Base-by-base conservation (phyloP, 2,113 vertebrate species). In the Vulpes lagopus region DNA sequence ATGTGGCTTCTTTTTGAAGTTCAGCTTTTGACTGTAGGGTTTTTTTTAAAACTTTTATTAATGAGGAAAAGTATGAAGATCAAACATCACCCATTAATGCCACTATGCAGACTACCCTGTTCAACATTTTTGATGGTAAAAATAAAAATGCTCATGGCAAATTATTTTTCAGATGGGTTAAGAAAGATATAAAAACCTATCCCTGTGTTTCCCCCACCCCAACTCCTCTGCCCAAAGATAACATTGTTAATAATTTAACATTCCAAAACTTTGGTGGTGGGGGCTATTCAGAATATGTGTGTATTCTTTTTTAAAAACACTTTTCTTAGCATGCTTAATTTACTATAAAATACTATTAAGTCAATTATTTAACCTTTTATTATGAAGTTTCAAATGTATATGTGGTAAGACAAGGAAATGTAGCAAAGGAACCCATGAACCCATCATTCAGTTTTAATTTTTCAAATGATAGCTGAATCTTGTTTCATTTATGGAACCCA, bases 1-100 rank as follows among this genome's bases (percentile, higher is more conserved):
- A 27, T 3, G 2, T n/a, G 78, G 35, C 67, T 97, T 69, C 35
- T 60, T 91, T 71, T 87, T 76, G 10, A 98, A 57, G 16, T 78
- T 95, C 9, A 95, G 32, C 62, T 94, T 96, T 74, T 89, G 85
- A 90, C 30, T 84, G 78, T 43, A 38, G 76, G 20, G 23, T 11
- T 32, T 80, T 53, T 91, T 76, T 27, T 55, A 53, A 27, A 87
- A 23, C 89, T 92, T n/a, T 89, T 81, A 35, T 38, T 51, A 51
- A 76, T 83, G 53, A 38, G 51, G 55, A 89, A 73, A 57, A 12
- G 0, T 80, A 62, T 86, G 27, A 78, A 86, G 65, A 76, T 64
- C 30, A 82, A 35, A 51, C 3, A 35, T 69, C 19, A 35, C 11
- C 16, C 17, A 23, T 86, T 57, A 91, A 80, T 53, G 38, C 57